A percentile compares a stretch with the other conserved stretches of the same genome.
Evolutionary conservation across 1,140 invertebrate genomes (phyloP).

Genomic region (Nomia melanderi): DNA sequence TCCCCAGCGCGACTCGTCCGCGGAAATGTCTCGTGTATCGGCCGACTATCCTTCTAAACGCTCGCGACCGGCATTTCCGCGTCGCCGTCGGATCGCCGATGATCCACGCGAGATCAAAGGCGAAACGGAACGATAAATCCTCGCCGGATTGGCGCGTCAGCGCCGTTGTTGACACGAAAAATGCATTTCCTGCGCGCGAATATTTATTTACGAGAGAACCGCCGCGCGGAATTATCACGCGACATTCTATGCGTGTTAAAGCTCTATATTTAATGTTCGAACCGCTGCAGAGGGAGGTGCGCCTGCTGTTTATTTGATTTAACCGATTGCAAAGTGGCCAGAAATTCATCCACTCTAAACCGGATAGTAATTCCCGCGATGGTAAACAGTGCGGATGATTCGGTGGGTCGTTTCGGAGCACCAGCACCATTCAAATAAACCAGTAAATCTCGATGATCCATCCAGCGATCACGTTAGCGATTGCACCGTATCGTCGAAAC

Average conservation of each 20-base stretch:
- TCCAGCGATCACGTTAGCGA: neutral
- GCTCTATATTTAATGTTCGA: constrained; percentile 42
- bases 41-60: neutral
- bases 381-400: constrained; percentile 28
- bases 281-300: too few relatives aligned
- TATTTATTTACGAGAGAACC: constrained; percentile 15
- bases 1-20: constrained; percentile 14
- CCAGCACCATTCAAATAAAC: constrained; percentile 26
- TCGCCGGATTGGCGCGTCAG: neutral
- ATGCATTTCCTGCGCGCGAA: neutral
- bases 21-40: neutral
- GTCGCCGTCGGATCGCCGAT: neutral
- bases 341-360: constrained; percentile 42
- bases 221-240: constrained; percentile 16
- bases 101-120: neutral
- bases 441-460: constrained; percentile 9
- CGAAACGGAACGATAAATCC: neutral
- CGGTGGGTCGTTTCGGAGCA: neutral
- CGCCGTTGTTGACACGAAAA: neutral
- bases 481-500: too few relatives aligned
- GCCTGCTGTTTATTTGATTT: constrained; percentile 39
- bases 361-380: constrained; percentile 24
- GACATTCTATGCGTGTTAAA: constrained; percentile 42
- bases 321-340: constrained; percentile 21
- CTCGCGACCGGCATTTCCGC: too few relatives aligned